Conservation (phyloP, 1,140 invertebrate genomes). For the Arion vulgaris region DNA sequence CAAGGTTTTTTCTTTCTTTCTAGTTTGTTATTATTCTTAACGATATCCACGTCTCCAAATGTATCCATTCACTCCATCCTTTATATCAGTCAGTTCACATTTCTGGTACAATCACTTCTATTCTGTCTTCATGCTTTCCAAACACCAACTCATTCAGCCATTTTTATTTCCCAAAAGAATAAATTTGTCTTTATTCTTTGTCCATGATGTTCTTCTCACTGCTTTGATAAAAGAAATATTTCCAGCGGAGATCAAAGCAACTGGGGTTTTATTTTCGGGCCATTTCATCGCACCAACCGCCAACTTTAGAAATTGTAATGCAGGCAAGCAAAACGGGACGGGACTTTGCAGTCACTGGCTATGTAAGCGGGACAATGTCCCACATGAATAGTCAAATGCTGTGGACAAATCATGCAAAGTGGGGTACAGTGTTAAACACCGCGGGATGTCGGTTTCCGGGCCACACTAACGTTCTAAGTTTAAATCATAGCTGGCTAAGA, state of each 20-base stretch:
- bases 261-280: not conserved
- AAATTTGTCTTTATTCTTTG: not conserved
- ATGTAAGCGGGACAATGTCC: not conserved
- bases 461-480: not conserved
- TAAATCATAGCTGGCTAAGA: not conserved
- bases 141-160: not conserved
- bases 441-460: not conserved
- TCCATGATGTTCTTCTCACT: not conserved
- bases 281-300: not conserved
- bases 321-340: not conserved
- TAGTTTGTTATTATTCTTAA: too few species aligned
- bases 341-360: not conserved
- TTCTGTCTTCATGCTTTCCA: not conserved
- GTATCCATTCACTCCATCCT: too few species aligned
- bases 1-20: too few species aligned
- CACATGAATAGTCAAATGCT: not conserved
- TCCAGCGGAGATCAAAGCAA: constrained; percentile 19
- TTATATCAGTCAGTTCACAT: too few species aligned
- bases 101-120: not conserved
- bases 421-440: not conserved
- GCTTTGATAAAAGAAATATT: not conserved
- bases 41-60: too few species aligned
- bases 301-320: constrained; percentile 12
- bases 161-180: constrained; percentile 5
- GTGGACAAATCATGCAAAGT: constrained; percentile 10